Conservation (phyloP, 2,888 invertebrate species). For the Pteria penguin region DNA sequence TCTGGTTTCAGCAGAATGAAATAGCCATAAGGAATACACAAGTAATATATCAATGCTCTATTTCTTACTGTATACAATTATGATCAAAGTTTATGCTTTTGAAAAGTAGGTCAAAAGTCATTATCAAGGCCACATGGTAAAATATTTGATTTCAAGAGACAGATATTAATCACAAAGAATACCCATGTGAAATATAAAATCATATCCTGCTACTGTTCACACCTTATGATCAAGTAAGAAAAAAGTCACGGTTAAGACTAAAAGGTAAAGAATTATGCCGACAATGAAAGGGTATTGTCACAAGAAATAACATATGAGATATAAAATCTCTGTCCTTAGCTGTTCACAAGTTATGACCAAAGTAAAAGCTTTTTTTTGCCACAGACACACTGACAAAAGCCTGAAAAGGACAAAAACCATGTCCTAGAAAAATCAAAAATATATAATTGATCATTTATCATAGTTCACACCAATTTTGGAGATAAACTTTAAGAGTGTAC, state of each 20-base stretch:
- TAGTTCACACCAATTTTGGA: too few relatives aligned
- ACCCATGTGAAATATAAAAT: not conserved
- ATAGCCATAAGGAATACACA: not conserved
- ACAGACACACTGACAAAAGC: too few relatives aligned
- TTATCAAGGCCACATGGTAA: not conserved
- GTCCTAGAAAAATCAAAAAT: too few relatives aligned
- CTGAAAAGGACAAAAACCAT: too few relatives aligned
- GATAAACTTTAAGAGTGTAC: too few relatives aligned
- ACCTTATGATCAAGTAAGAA: not conserved
- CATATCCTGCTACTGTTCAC: not conserved
- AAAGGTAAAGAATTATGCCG: not conserved
- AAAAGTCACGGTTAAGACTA: not conserved
- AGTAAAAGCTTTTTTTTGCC: too few relatives aligned
- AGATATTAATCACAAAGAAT: not conserved
- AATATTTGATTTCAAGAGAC: not conserved
- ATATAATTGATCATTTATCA: too few relatives aligned
- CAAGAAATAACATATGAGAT: not conserved
- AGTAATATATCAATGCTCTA: not conserved
- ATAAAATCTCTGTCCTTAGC: not conserved
- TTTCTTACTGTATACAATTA: not conserved
- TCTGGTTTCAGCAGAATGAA: not conserved
- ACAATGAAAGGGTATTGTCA: not conserved
- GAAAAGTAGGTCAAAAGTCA: not conserved
- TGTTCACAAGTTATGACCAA: not conserved
- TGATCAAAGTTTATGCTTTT: not conserved